Percentiles rank a stretch among this genome's conserved stretches.
Conservation (phyloP, 2,888 invertebrate genomes). For the Acanthopleura granulata region DNA sequence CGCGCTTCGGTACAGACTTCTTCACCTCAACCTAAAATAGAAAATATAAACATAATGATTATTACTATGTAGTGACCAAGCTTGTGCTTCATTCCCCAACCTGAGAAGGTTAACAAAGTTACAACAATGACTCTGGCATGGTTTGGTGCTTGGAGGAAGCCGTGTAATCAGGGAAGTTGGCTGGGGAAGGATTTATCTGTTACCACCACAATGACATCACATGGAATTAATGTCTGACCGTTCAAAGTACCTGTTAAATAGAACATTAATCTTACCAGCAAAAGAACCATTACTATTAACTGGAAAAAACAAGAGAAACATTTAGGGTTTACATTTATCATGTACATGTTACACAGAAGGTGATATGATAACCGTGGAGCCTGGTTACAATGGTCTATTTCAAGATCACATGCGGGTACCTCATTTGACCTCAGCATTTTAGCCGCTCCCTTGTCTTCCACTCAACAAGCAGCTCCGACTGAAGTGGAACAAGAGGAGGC, state of each 20-base stretch:
- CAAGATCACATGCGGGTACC: conserved; percentile 19
- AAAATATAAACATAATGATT: no score
- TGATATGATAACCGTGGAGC: conserved; percentile 3
- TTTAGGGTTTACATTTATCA: conserved; percentile 7
- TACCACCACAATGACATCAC: conserved; percentile 13
- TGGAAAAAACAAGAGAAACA: conserved; percentile 4
- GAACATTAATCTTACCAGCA: not conserved
- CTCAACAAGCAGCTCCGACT: conserved; percentile 12
- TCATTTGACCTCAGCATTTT: conserved; percentile 15
- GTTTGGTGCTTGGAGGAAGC: not conserved
- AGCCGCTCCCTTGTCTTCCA: conserved; percentile 16
- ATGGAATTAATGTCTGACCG: conserved; percentile 14
- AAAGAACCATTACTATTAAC: not conserved
- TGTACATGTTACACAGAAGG: not conserved
- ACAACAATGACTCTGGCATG: no score
- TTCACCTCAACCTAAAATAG: conserved; percentile 80
- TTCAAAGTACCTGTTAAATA: conserved; percentile 17
- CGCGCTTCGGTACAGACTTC: conserved; percentile 84
- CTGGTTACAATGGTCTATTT: not conserved
- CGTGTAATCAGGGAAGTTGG: not conserved
- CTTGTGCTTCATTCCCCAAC: not conserved
- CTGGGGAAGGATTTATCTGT: conserved; percentile 12
- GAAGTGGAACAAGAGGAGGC: conserved; percentile 17
- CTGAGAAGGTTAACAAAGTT: conserved; percentile 13
- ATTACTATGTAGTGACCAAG: no score